Evolutionary conservation across 1,140 invertebrate genomes (phyloP), one percentile per base, ranked within the genome.

Genomic region (Ooceraea biroi): DNA sequence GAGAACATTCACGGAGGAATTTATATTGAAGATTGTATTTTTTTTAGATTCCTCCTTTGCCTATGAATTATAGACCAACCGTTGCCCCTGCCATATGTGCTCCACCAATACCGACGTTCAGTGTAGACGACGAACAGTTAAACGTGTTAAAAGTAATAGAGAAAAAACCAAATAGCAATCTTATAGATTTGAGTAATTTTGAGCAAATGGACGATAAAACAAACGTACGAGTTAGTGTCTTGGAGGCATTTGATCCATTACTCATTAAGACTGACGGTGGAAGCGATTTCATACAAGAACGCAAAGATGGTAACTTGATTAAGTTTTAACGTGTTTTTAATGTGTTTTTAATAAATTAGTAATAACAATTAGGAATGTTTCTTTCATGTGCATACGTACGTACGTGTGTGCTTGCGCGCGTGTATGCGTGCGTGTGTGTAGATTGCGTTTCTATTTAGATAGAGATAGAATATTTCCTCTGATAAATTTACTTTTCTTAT

Each of bases 171-270:
- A 95, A 95, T 90, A 95, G 93, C 90, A 95, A 95, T 93, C 92
- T 95, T 65, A 96, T 95, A 89, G 95, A 95, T 90, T 90, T 96
- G 78, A 94, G 90, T 80, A 91, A 91, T 66, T 95, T 92, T 71
- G 94, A 95, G 55, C 86, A 90, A 76, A 78, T 89, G 19, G 92
- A 93, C 19, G 93, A 95, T 69, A 95, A 95, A 92, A 95, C 95
- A 90, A 96, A 95, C 93, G 96, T 96, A 84, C 95, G 97, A 92
- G 97, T 97, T 80, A 97, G 97, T 93, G 97, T 98, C 83, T 93
- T 98, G 88, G 97, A 98, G 93, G 97, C 97, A 72, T 98, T 98
- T 93, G 97, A 98, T 95, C 97, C 97, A 83, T 95, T 98, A 92
- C 95, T 97, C 84, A 95, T 95, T 66, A 94, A 95, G 92, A 95